A percentile compares a stretch with the other conserved stretches of the same genome.
Conservation (phyloP, 1,140 invertebrate genomes). For the Platyscapa corneri region DNA sequence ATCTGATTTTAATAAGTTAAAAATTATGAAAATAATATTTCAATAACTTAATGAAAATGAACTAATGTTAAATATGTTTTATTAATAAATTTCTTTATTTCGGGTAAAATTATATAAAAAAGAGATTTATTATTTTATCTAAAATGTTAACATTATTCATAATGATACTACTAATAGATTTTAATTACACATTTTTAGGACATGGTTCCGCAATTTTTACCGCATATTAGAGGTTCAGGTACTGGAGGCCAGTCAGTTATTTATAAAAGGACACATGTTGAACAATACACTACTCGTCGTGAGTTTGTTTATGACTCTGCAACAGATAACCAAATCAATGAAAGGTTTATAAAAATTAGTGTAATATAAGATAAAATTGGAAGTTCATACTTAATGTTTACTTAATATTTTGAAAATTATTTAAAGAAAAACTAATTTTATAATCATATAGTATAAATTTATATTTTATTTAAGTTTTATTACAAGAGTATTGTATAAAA, state of each 20-base stretch:
- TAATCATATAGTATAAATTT: neutral
- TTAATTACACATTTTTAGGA: conserved; percentile 46
- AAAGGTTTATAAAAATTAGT: conserved; percentile 40
- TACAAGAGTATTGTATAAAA: too few relatives aligned
- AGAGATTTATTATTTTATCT: too few relatives aligned
- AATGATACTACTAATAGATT: neutral
- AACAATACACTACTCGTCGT: conserved; percentile 50
- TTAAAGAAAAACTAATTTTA: neutral
- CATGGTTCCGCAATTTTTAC: conserved; percentile 50
- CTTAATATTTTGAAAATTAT: neutral
- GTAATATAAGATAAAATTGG: neutral
- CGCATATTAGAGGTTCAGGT: conserved; percentile 45
- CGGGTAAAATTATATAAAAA: too few relatives aligned
- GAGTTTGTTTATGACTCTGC: conserved; percentile 45
- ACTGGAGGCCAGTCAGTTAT: conserved; percentile 49
- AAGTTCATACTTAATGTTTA: too few relatives aligned
- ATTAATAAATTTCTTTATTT: too few relatives aligned
- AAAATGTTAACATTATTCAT: neutral
- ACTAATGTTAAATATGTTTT: too few relatives aligned
- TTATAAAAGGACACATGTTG: conserved; percentile 61
- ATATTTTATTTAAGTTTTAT: too few relatives aligned
- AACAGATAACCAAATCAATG: conserved; percentile 44
- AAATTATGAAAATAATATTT: too few relatives aligned
- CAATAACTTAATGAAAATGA: too few relatives aligned
- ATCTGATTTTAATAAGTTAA: too few relatives aligned